Conservation (phyloP, 1,140 invertebrate genomes). For the Gonatopus flavifemur region DNA sequence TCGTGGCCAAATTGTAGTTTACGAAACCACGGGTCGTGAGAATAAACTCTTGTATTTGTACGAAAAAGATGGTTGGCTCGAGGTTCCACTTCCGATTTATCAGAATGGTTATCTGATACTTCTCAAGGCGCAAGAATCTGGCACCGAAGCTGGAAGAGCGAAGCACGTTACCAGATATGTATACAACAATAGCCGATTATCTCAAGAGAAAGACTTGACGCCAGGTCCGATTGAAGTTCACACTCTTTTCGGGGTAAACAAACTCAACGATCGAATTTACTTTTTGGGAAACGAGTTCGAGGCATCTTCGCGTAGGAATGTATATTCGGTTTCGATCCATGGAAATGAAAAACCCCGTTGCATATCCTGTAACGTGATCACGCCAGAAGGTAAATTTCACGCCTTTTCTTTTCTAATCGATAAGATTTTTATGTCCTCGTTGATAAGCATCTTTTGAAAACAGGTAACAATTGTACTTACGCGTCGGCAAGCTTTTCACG, state of each 20-base stretch:
- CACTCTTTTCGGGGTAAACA: conserved; percentile 55
- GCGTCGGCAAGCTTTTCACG: conserved; percentile 68
- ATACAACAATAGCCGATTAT: conserved; percentile 34
- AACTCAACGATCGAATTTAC: conserved; percentile 46
- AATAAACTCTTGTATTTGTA: conserved; percentile 22
- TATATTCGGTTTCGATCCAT: conserved; percentile 54
- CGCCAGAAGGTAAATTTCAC: conserved; percentile 48
- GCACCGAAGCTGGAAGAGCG: conserved; percentile 51
- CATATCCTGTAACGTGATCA: conserved; percentile 47
- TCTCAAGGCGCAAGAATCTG: conserved; percentile 47
- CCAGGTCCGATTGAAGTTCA: conserved; percentile 56
- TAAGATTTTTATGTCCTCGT: neutral
- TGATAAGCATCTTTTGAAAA: conserved; percentile 6
- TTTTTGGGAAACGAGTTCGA: conserved; percentile 55
- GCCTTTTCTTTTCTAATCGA: neutral
- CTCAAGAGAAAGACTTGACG: conserved; percentile 50
- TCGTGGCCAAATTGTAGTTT: conserved; percentile 55
- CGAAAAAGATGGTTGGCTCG: conserved; percentile 37
- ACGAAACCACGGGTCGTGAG: conserved; percentile 41
- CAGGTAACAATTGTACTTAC: conserved; percentile 62
- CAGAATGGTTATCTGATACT: conserved; percentile 28
- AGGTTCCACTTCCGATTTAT: conserved; percentile 16
- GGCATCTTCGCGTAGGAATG: conserved; percentile 55
- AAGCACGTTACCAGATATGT: conserved; percentile 48
- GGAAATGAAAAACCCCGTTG: conserved; percentile 41